Percentiles rank a stretch among this genome's conserved stretches.
Conservation (phyloP, 2,797 vertebrate genomes). For the Neosilurus mollespiculum region DNA sequence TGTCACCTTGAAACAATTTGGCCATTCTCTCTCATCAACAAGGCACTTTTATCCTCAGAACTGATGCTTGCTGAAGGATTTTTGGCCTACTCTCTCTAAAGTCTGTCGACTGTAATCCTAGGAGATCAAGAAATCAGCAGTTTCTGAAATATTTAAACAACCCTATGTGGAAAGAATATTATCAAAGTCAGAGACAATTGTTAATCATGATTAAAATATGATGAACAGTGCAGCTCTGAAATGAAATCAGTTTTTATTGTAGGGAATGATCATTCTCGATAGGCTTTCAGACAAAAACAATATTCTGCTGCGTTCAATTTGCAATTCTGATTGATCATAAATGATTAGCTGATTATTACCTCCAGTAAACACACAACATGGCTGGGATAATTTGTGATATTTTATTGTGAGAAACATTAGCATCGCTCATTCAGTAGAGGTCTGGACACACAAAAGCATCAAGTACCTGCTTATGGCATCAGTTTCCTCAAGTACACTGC, state of each 20-base stretch:
- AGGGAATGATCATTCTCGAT: background rate
- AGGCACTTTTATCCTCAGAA: background rate
- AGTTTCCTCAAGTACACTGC: conserved; percentile 14
- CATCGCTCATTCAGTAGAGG: conserved; percentile 36
- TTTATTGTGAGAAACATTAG: conserved; percentile 53
- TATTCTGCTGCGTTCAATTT: background rate
- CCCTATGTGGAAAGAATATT: background rate
- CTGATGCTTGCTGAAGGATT: background rate
- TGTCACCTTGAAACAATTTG: background rate
- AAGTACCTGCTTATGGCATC: conserved; percentile 4
- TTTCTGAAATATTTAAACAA: background rate
- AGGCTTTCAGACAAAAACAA: background rate
- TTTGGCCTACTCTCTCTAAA: background rate
- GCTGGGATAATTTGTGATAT: background rate
- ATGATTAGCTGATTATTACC: background rate
- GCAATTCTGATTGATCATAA: background rate
- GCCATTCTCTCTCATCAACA: background rate
- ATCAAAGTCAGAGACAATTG: background rate
- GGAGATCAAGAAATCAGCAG: background rate
- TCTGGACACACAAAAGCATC: background rate
- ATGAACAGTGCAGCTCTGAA: background rate
- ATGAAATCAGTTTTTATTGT: background rate
- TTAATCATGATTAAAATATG: background rate
- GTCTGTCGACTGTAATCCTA: background rate
- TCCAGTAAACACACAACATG: conserved; percentile 33